Percentiles rank a stretch among this genome's conserved stretches.
phyloP scores from a whole-genome alignment of 2,888 invertebrate genomes.

The Leptinotarsa tumamoca region DNA sequence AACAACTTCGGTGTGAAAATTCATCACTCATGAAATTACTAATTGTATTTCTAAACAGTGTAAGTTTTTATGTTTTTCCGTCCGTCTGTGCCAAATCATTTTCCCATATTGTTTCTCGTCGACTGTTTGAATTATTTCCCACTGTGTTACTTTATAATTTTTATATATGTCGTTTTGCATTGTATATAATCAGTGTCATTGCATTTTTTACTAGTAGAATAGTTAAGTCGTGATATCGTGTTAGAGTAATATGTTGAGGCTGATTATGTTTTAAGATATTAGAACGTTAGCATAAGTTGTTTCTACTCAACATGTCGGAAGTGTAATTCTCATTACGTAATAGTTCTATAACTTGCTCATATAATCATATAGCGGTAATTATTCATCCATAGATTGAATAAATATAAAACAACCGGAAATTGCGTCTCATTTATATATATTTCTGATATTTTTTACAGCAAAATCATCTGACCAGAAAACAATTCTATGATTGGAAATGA shows the following conservation, averaged over 20 bases:
- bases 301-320: slow-evolving; percentile 51
- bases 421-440: slow-evolving; percentile 33
- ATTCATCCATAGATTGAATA: slow-evolving; percentile 43
- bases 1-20: background rate
- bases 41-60: slow-evolving; percentile 18
- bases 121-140: slow-evolving; percentile 32
- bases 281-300: slow-evolving; percentile 49
- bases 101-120: slow-evolving; percentile 22
- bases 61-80: slow-evolving; percentile 31
- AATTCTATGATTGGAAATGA: background rate
- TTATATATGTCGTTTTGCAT: background rate
- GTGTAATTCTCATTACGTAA: slow-evolving; percentile 34
- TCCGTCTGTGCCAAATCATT: slow-evolving; percentile 52
- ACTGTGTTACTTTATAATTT: background rate
- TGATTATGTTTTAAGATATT: slow-evolving; percentile 55
- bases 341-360: slow-evolving; percentile 54
- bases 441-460: slow-evolving; percentile 5
- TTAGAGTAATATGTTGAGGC: slow-evolving; percentile 56
- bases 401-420: slow-evolving; percentile 36
- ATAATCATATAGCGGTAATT: slow-evolving; percentile 37
- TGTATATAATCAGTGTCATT: slow-evolving; percentile 16
- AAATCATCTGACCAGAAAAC: slow-evolving; percentile 35
- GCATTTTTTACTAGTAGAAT: slow-evolving; percentile 21
- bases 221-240: slow-evolving; percentile 52
- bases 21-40: background rate